A percentile compares a stretch with the other conserved stretches of the same genome.
Evolutionary conservation across 1,140 invertebrate species (phyloP).

Genomic region (Bemisia tabaci): DNA sequence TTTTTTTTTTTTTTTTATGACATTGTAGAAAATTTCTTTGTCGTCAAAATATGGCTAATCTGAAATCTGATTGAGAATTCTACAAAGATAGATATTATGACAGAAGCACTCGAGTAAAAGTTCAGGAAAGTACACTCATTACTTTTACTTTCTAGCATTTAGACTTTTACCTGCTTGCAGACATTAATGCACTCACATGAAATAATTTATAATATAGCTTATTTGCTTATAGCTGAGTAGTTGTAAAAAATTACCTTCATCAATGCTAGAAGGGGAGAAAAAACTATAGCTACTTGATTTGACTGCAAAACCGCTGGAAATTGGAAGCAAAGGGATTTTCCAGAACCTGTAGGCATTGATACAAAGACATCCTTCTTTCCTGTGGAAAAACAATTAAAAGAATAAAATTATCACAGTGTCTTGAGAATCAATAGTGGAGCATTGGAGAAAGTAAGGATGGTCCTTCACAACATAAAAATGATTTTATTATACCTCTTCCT

Average conservation of each 20-base stretch:
- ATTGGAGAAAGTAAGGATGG: not conserved
- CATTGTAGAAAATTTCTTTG: no score
- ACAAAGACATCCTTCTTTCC: constrained; percentile 48
- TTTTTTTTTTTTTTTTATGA: no score
- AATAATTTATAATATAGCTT: not conserved
- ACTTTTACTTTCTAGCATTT: no score
- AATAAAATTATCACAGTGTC: constrained; percentile 4
- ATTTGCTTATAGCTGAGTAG: not conserved
- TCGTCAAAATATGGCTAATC: no score
- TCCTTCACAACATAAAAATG: no score
- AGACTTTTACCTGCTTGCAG: no score
- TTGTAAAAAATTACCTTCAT: constrained; percentile 36
- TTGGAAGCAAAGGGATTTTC: constrained; percentile 59
- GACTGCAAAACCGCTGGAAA: constrained; percentile 44
- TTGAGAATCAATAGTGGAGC: constrained; percentile 8
- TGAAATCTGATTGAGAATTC: no score
- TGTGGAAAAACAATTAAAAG: constrained; percentile 23
- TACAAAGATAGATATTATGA: no score
- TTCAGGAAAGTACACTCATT: no score
- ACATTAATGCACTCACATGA: no score
- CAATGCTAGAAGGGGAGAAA: constrained; percentile 52
- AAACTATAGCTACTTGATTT: constrained; percentile 44
- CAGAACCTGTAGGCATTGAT: constrained; percentile 57
- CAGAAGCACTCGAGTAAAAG: no score
- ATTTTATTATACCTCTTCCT: not conserved